Percentiles rank a stretch among this genome's conserved stretches.
Evolutionary conservation across 2,797 vertebrate genomes (phyloP).

Genomic region (Harpagifer antarcticus): DNA sequence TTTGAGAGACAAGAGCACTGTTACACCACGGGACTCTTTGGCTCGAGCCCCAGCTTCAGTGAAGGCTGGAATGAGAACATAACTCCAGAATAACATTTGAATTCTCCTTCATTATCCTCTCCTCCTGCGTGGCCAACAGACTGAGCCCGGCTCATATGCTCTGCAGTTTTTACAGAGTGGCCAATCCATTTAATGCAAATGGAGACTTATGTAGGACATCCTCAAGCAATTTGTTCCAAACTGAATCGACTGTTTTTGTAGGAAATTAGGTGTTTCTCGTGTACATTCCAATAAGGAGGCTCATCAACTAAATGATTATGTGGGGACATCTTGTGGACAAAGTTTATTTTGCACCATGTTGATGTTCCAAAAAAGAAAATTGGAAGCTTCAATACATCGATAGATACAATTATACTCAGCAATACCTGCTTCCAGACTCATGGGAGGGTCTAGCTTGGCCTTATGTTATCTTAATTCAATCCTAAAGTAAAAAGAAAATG

Average conservation of each 20-base stretch:
- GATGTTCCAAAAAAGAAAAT: slow-evolving; percentile 1
- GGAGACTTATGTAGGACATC: slow-evolving; percentile 28
- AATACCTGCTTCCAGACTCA: not conserved
- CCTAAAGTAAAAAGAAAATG: not conserved
- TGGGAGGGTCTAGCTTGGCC: not conserved
- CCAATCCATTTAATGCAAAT: slow-evolving; percentile 21
- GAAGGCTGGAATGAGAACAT: slow-evolving; percentile 57
- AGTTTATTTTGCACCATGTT: slow-evolving; percentile 31
- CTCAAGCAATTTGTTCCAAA: slow-evolving; percentile 4
- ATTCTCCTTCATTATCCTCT: slow-evolving; percentile 68
- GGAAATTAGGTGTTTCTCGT: not conserved
- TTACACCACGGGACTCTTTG: slow-evolving; percentile 68
- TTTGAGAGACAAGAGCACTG: slow-evolving; percentile 77
- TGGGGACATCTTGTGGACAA: slow-evolving; percentile 75
- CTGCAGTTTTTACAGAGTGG: slow-evolving; percentile 17
- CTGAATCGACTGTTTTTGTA: not conserved
- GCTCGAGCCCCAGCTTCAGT: slow-evolving; percentile 59
- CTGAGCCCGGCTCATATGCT: slow-evolving; percentile 44
- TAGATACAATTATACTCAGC: not conserved
- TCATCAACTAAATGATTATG: slow-evolving; percentile 15
- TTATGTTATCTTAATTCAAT: not conserved
- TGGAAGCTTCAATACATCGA: not conserved
- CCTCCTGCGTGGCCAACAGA: slow-evolving; percentile 44
- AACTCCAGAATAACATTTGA: slow-evolving; percentile 61
- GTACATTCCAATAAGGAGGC: not conserved